phyloP scores from a whole-genome alignment of 2,888 invertebrate genomes.

The Leptopilina myrica region DNA sequence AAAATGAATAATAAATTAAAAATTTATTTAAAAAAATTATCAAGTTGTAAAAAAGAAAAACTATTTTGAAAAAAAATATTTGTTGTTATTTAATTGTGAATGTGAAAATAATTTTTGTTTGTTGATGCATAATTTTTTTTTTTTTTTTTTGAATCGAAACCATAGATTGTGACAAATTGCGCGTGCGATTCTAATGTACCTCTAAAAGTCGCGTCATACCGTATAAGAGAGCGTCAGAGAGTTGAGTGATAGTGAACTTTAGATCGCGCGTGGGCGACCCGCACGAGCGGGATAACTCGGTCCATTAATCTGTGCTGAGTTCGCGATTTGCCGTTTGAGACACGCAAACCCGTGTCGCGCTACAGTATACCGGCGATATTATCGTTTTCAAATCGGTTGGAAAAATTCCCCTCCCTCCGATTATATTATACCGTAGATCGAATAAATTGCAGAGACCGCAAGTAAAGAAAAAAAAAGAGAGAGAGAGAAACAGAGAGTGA shows the following conservation, averaged over 20 bases:
- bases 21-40: no score
- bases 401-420: background rate
- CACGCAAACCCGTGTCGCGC: conserved; percentile 43
- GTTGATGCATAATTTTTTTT: no score
- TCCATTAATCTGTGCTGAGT: conserved; percentile 42
- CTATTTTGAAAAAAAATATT: no score
- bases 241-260: conserved; percentile 45
- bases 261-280: conserved; percentile 44
- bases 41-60: no score
- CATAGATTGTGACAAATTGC: background rate
- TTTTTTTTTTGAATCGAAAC: no score
- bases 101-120: no score
- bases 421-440: background rate
- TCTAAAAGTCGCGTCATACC: background rate
- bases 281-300: conserved; percentile 42
- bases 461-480: no score
- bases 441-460: conserved; percentile 34
- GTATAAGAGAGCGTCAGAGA: conserved; percentile 2
- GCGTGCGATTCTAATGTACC: conserved; percentile 5
- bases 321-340: conserved; percentile 41
- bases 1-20: no score
- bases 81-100: no score
- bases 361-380: conserved; percentile 35
- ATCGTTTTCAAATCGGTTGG: conserved; percentile 29
- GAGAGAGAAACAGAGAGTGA: no score